phyloP scores from a whole-genome alignment of 2,113 vertebrate genomes.

The Scomber japonicus region DNA sequence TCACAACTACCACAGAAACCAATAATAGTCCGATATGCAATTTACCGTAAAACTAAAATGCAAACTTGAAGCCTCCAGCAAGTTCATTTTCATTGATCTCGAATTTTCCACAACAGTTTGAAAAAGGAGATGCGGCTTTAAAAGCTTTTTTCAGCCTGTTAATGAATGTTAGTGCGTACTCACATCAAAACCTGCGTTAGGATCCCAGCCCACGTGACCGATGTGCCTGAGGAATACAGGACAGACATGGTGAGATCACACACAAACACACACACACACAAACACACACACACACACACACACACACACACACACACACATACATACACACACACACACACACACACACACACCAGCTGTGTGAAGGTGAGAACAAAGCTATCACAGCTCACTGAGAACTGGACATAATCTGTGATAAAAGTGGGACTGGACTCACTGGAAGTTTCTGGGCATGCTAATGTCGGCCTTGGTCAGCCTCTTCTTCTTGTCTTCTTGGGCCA shows the following conservation, averaged over 20 bases:
- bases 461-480: conserved; percentile 98
- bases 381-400: not conserved
- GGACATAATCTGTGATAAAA: not conserved
- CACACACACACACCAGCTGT: not conserved
- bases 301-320: conserved; percentile 9
- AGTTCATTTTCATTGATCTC: too few species aligned
- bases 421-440: conserved; percentile 90
- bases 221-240: conserved; percentile 89
- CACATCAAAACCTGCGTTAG: conserved; percentile 99
- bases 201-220: conserved; percentile 99
- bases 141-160: too few species aligned
- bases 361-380: too few species aligned
- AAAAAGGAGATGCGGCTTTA: too few species aligned
- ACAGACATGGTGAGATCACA: conserved; percentile 49
- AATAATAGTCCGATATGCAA: too few species aligned
- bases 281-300: conserved; percentile 25
- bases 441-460: conserved; percentile 98
- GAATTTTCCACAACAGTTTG: too few species aligned
- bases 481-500: conserved; percentile 92
- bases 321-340: conserved; percentile 31
- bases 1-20: too few species aligned
- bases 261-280: not conserved
- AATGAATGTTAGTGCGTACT: conserved; percentile 80
- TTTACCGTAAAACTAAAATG: too few species aligned
- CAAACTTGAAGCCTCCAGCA: too few species aligned